phyloP scores from a whole-genome alignment of 1,140 invertebrate genomes.

The Aradophagus sp. region DNA sequence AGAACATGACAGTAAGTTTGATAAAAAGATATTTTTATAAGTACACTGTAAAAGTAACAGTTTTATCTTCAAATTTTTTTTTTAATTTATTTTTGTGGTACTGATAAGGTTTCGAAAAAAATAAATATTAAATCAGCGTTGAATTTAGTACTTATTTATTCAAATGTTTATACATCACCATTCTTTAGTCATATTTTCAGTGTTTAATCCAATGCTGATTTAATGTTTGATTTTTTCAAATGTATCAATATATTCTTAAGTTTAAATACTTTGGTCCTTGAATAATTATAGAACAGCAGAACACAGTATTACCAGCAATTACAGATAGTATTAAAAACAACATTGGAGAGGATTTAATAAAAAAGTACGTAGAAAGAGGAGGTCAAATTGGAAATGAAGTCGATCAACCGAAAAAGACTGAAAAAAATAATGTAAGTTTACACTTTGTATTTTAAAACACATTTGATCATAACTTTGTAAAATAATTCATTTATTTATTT shows the following conservation, averaged over 20 bases:
- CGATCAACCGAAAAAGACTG: conserved; percentile 36
- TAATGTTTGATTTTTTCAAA: background rate
- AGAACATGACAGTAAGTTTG: conserved; percentile 61
- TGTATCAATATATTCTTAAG: too few species aligned
- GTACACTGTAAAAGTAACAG: background rate
- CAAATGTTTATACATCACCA: too few species aligned
- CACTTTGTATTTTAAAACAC: too few species aligned
- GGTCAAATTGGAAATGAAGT: conserved; percentile 23
- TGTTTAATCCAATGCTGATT: too few species aligned
- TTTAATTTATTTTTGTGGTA: conserved; percentile 4
- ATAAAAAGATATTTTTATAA: background rate
- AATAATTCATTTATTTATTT: too few species aligned
- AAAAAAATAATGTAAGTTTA: conserved; percentile 26
- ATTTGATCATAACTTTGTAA: too few species aligned
- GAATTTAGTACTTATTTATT: background rate
- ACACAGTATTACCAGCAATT: conserved; percentile 31
- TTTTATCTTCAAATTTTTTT: background rate
- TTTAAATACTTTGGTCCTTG: too few species aligned
- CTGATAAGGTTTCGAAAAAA: too few species aligned
- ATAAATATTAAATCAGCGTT: background rate
- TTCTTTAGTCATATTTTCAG: too few species aligned
- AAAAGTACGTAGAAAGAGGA: conserved; percentile 47
- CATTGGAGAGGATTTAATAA: conserved; percentile 44
- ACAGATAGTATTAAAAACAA: conserved; percentile 44
- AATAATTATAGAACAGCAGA: conserved; percentile 12